Evolutionary conservation across 2,888 invertebrate species (phyloP), one percentile per base, ranked within the genome.

Genomic region (Troides oblongomaculatus): DNA sequence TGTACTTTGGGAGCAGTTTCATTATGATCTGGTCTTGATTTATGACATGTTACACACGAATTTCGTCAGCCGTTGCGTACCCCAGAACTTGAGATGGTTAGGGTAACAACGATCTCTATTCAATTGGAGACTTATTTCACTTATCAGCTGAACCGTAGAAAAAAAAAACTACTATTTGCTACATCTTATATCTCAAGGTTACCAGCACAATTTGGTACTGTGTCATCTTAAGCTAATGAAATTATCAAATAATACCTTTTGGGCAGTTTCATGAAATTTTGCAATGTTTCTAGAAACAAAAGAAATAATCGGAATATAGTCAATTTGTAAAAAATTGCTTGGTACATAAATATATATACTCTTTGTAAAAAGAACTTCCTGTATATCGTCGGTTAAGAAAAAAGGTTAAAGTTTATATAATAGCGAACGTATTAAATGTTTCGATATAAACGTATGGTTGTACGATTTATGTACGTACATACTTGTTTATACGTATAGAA

Each of bases 401-500:
- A 17, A 12, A 2, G 1, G 5, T 10, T 10, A 1, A 17, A 12
- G 50, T 14, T 18, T 50, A 50, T 50, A 4, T 17, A 50, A 50
- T 50, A 14, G 17, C 4, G 39, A 39, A 39, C 8, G 36, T 64
- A 63, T 59, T 65, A 6, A n/a, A 36, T 68, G 58, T 70, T 53
- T 30, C 36, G 7, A 56, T 67, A 69, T 57, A 60, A 57, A 43
- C 57, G 14, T 59, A 76, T 81, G 81, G 78, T 64, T 53, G 76
- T 80, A 76, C 80, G 79, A 78, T 17, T 14, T 50, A 74, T 74
- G 79, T 79, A 77, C 79, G 74, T 75, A 80, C 77, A 81, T 86
- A 85, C 87, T 78, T 78, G 85, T 85, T 84, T 80, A 82, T 84
- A 84, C 83, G 74, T 87, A 86, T 89, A 89, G 89, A 89, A 89